These are phyloP conservation scores for Drosophila dunni DNA, from an alignment of 1,140 invertebrate species.

Conservation along the genomic window DNA sequence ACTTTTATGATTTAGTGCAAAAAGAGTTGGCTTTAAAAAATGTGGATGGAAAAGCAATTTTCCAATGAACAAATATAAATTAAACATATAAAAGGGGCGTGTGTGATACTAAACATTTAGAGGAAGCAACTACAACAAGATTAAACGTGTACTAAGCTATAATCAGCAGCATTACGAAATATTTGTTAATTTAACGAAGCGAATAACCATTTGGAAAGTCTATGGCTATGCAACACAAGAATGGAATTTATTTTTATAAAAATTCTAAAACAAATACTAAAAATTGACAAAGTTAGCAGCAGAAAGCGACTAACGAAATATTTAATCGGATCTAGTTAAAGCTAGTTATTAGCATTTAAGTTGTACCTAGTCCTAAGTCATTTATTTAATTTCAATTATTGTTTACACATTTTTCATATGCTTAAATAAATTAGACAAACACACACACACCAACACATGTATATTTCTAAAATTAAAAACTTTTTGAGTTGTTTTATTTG, in stretches of 20 bases:
- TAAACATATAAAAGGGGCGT: conserved; percentile 58
- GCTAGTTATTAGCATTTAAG: conserved; percentile 37
- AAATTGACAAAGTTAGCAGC: conserved; percentile 41
- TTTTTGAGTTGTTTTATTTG: conserved; percentile 37
- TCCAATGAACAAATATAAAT: conserved; percentile 18
- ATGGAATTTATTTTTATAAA: conserved; percentile 74
- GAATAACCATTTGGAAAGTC: conserved; percentile 16
- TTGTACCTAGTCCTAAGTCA: conserved; percentile 37
- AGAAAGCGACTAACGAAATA: conserved; percentile 20
- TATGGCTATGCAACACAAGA: conserved; percentile 28
- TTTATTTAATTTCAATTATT: conserved; percentile 34
- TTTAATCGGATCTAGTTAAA: conserved; percentile 45
- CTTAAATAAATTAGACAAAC: conserved; percentile 50
- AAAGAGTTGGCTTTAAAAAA: conserved; percentile 29
- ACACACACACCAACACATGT: conserved; percentile 22
- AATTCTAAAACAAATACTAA: conserved; percentile 27
- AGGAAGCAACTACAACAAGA: conserved; percentile 61
- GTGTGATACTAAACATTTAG: conserved; percentile 80
- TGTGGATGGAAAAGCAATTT: background rate
- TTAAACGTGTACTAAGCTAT: conserved; percentile 42
- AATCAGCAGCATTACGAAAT: conserved; percentile 33
- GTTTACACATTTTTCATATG: conserved; percentile 39
- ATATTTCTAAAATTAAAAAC: conserved; percentile 46
- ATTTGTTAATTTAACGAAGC: conserved; percentile 6
- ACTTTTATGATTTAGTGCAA: conserved; percentile 53